phyloP scores from a whole-genome alignment of 2,797 vertebrate genomes.

The Philypnodon macrostomus region DNA sequence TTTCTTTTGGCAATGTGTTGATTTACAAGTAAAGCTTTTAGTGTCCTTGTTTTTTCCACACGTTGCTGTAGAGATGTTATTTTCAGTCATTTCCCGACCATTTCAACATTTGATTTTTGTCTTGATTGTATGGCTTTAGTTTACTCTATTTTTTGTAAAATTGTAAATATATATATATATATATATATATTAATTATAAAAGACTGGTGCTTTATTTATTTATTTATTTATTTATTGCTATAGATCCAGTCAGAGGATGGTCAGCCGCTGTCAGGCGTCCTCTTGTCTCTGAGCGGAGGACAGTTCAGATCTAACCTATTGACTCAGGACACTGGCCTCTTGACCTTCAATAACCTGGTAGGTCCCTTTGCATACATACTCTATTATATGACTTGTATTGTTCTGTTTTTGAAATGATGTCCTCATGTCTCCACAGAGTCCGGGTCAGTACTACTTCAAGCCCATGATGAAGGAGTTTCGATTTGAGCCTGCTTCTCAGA shows the following conservation, averaged over 20 bases:
- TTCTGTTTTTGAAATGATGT: not conserved
- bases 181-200: too few relatives aligned
- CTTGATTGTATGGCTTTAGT: not conserved
- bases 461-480: conserved; percentile 99
- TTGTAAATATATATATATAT: too few relatives aligned
- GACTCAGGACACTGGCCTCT: conserved; percentile 91
- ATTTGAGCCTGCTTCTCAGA: conserved; percentile 94
- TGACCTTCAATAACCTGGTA: conserved; percentile 96
- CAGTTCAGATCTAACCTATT: conserved; percentile 94
- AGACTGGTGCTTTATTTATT: too few relatives aligned
- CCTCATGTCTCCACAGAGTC: conserved; percentile 79
- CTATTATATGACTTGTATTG: not conserved
- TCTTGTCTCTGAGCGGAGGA: conserved; percentile 93
- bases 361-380: conserved; percentile 8
- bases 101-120: too few relatives aligned
- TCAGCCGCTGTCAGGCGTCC: conserved; percentile 92
- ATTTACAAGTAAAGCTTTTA: too few relatives aligned
- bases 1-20: conserved; percentile 7
- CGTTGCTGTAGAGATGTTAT: not conserved
- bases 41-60: not conserved
- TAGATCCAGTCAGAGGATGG: conserved; percentile 92
- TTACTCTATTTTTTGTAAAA: too few relatives aligned
- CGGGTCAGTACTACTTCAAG: conserved; percentile 98
- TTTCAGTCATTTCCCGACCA: too few relatives aligned
- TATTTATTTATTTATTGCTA: not conserved